Evolutionary conservation across 1,140 invertebrate species (phyloP).

Genomic region (Brachystomella parvula): DNA sequence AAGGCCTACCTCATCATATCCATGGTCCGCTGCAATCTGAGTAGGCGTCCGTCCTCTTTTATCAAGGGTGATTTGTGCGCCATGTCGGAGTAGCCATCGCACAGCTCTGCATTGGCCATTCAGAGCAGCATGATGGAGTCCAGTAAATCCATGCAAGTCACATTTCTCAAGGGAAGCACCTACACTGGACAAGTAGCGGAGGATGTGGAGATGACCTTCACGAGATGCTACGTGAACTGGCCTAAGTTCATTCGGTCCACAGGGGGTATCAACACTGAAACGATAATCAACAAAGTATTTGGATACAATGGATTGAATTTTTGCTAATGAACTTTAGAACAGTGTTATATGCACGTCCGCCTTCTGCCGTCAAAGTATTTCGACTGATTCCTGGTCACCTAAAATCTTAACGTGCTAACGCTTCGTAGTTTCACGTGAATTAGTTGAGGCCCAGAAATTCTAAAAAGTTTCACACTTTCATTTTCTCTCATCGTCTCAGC

Average conservation of each 20-base stretch:
- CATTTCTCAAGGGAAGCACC: constrained; percentile 32
- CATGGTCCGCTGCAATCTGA: constrained; percentile 79
- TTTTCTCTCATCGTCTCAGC: no score
- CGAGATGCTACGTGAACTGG: constrained; percentile 38
- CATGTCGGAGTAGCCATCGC: constrained; percentile 68
- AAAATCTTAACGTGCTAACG: not conserved
- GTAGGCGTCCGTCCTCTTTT: constrained; percentile 78
- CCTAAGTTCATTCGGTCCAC: constrained; percentile 36
- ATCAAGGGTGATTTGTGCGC: constrained; percentile 66
- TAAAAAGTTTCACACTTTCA: no score
- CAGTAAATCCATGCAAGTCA: constrained; percentile 31
- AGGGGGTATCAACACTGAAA: constrained; percentile 29
- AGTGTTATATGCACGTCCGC: no score
- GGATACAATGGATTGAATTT: no score
- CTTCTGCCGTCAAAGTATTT: not conserved
- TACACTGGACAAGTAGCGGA: constrained; percentile 42
- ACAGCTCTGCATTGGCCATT: constrained; percentile 71
- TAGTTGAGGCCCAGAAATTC: no score
- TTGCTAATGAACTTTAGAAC: no score
- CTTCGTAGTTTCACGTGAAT: not conserved
- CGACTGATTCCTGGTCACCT: not conserved
- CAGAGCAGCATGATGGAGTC: constrained; percentile 49
- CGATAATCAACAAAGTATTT: constrained; percentile 4
- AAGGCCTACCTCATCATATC: constrained; percentile 68
- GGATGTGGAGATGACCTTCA: constrained; percentile 35